These are phyloP conservation scores for Meandrusa payeni DNA, from an alignment of 2,888 invertebrate genomes.

Conservation along the genomic window DNA sequence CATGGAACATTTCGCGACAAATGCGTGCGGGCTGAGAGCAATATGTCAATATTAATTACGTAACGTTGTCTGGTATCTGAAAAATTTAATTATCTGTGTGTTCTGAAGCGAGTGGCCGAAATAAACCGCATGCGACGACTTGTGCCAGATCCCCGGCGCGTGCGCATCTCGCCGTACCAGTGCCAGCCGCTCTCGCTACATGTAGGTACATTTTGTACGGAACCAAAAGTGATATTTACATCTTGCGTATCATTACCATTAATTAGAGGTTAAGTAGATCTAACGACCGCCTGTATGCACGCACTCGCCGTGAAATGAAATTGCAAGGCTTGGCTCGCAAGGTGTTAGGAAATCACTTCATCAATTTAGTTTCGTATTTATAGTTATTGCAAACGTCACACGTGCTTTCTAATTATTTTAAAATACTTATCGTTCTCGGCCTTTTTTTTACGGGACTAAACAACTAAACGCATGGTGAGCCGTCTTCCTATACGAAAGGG, in stretches of 20 bases:
- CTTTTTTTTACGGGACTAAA: no score
- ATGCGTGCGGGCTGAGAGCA: constrained; percentile 4
- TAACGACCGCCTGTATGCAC: not conserved
- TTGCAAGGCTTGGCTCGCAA: no score
- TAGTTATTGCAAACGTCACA: no score
- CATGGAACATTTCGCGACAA: constrained; percentile 1
- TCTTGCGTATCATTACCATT: constrained; percentile 4
- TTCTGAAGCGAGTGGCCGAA: constrained; percentile 53
- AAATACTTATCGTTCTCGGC: no score
- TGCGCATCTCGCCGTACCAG: constrained; percentile 30
- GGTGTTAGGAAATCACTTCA: no score
- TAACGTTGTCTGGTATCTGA: constrained; percentile 65
- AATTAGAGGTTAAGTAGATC: constrained; percentile 12
- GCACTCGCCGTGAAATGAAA: not conserved
- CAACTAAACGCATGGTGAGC: no score
- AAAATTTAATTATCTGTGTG: constrained; percentile 65
- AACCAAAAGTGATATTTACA: constrained; percentile 16
- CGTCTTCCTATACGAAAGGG: no score
- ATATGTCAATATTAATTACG: constrained; percentile 50
- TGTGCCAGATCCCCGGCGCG: constrained; percentile 49
- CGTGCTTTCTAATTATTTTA: no score
- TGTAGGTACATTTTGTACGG: constrained; percentile 15
- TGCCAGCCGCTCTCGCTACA: constrained; percentile 8
- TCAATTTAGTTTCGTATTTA: no score
- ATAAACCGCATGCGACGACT: constrained; percentile 54